Base-by-base conservation (phyloP, 1,140 invertebrate genomes). In the Brachionus koreanus region DNA sequence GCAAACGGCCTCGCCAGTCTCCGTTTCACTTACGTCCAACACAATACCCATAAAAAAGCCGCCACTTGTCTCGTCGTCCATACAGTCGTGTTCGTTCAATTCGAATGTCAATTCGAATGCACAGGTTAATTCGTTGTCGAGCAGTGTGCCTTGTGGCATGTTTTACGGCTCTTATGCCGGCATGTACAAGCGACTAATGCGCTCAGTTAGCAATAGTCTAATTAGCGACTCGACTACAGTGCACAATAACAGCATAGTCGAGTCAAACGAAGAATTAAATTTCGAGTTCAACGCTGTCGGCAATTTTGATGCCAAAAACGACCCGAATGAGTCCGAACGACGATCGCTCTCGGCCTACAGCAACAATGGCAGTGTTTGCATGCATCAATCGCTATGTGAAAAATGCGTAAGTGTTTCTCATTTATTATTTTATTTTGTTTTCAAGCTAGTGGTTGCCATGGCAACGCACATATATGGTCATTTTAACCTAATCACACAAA, bases 121-220 rank as follows among this genome's bases (percentile, higher is more conserved):
- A 1, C 33, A 69, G 0, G 7, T 39, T 1, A 12, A n/a, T n/a
- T 69, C 65, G n/a, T 33, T 39, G 16, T 37, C 33, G 1, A 69
- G 35, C 37, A 69, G 65, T 23, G 65, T 69, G n/a, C 65, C 65
- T 33, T 39, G 5, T 23, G 35, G 65, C 33, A 43, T 74, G 42
- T 74, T 74, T 16, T 74, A 46, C 19, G 69, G 37, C 39, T 74
- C 69, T 0, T 74, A 74, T 29, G 69, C 69, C 6, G 69, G 69
- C 19, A 74, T 74, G 39, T 79, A 61, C 37, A 79, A 79, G 16
- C 76, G 76, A 19, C 12, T 79, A 9, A 79, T 79, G 76, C 76
- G 76, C n/a, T 79, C 76, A 1, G 49, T 79, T 13, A 79, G 76
- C 49, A 79, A 79, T n/a, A 79, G 49, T 65, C 19, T 79, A 25